Evolutionary conservation across 1,140 invertebrate genomes (phyloP), one percentile per base, ranked within the genome.

Genomic region (Pogonus chalceus): DNA sequence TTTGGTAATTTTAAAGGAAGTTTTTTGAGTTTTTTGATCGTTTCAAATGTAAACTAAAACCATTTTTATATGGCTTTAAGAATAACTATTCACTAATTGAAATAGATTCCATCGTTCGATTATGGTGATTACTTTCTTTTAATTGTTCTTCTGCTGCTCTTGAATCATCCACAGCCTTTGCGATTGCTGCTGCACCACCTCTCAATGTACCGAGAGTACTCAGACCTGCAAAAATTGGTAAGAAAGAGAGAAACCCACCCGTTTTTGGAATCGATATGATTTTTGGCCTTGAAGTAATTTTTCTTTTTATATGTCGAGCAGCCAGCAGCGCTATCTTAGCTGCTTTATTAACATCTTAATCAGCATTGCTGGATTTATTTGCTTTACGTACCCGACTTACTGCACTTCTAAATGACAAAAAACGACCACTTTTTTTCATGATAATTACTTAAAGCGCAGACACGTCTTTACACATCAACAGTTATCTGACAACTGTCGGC

Each of bases 141-240:
- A 64, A 49, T n/a, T 56, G 51, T 51, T 59, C 35, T 54, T 58
- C 49, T 49, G 57, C 65, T 46, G 54, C 52, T 35, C 58, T 59
- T 21, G 61, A 57, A 39, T 62, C 62, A 51, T 62, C 64, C 0
- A 67, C 58, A n/a, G 62, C 58, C 56, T 66, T 65, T 9, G 59
- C 60, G 10, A 66, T 60, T 35, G 57, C 58, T 9, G 64, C 58
- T n/a, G 61, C 59, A 1, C 63, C 67, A 21, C 64, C 67, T 12
- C 61, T 50, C 49, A 70, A 47, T 14, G 56, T 53, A 35, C 67
- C 66, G 21, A 62, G 16, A 7, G 67, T 68, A 20, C 58, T 65
- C n/a, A 71, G 51, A 26, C 65, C 65, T 0, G 65, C 65, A 53
- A 69, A 63, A 49, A 71, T 59, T 35, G 66, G 67, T 12, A 71